Conservation (phyloP, 2,797 vertebrate species). For the Pseudotriccus pelzelni region DNA sequence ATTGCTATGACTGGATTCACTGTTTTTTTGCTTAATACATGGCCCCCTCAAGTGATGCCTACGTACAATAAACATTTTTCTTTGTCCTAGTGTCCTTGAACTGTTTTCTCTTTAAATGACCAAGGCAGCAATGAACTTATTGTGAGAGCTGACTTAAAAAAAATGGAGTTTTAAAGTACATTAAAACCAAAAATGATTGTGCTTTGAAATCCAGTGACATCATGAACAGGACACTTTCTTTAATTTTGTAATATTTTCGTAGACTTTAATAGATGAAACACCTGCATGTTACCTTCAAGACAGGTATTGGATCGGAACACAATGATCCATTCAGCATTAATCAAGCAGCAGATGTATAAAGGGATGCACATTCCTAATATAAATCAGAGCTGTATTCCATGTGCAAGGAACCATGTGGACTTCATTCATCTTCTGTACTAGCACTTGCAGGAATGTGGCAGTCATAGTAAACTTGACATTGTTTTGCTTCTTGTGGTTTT, state of each 20-base stretch:
- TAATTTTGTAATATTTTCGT: background rate
- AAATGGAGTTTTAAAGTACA: background rate
- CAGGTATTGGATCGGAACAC: background rate
- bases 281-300: background rate
- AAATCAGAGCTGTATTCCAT: slow-evolving; percentile 1
- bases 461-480: slow-evolving; percentile 48
- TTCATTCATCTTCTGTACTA: slow-evolving; percentile 57
- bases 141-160: background rate
- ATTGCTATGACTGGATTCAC: background rate
- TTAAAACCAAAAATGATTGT: background rate
- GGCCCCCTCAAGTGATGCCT: background rate
- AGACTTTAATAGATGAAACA: background rate
- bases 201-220: background rate
- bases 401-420: slow-evolving; percentile 39
- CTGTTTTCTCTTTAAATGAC: background rate
- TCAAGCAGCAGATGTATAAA: background rate
- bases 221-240: background rate
- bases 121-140: background rate
- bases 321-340: background rate
- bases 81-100: background rate
- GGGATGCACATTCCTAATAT: background rate
- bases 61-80: background rate
- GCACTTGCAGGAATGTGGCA: slow-evolving; percentile 13
- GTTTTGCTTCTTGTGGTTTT: slow-evolving; percentile 66
- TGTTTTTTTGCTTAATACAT: background rate